These are phyloP conservation scores for Zelostemma sp. DNA, from an alignment of 1,140 invertebrate species.

Conservation along the genomic window DNA sequence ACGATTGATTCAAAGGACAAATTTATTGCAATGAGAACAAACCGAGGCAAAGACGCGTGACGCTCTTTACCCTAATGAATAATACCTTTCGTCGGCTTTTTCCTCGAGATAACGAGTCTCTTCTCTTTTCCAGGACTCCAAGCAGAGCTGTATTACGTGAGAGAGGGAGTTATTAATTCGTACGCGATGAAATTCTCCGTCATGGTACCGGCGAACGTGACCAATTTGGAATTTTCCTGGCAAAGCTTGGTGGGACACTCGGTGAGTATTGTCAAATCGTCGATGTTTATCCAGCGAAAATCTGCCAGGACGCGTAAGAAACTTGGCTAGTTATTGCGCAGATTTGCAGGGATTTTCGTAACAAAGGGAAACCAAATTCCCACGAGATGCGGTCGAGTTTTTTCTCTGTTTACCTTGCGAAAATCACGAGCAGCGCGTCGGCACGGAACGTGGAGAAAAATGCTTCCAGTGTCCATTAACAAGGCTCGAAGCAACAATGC, in stretches of 20 bases:
- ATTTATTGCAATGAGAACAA: slow-evolving; percentile 9
- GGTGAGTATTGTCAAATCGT: slow-evolving; percentile 72
- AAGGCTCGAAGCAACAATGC: slow-evolving; percentile 61
- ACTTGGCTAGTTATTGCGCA: neutral
- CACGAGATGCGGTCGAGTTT: slow-evolving; percentile 2
- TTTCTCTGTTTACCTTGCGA: slow-evolving; percentile 30
- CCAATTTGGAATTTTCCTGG: slow-evolving; percentile 90
- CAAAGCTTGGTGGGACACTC: slow-evolving; percentile 81
- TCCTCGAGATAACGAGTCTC: no score
- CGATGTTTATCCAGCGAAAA: neutral
- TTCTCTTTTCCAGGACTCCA: slow-evolving; percentile 78
- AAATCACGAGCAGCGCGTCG: slow-evolving; percentile 41
- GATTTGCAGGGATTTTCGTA: slow-evolving; percentile 5
- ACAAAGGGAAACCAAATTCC: slow-evolving; percentile 14
- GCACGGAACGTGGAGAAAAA: slow-evolving; percentile 34
- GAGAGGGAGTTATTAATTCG: slow-evolving; percentile 88
- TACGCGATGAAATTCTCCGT: slow-evolving; percentile 92
- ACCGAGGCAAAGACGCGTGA: neutral
- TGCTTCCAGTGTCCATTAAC: slow-evolving; percentile 56
- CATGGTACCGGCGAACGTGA: slow-evolving; percentile 83
- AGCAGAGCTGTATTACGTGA: slow-evolving; percentile 87
- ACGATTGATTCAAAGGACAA: slow-evolving; percentile 17
- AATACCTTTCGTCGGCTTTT: no score
- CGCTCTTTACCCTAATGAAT: no score
- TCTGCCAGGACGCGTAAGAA: slow-evolving; percentile 5